Percentiles rank a stretch among this genome's conserved stretches.
These are phyloP conservation scores for Heterochromis multidens DNA, from an alignment of 2,113 vertebrate species.

Conservation along the genomic window DNA sequence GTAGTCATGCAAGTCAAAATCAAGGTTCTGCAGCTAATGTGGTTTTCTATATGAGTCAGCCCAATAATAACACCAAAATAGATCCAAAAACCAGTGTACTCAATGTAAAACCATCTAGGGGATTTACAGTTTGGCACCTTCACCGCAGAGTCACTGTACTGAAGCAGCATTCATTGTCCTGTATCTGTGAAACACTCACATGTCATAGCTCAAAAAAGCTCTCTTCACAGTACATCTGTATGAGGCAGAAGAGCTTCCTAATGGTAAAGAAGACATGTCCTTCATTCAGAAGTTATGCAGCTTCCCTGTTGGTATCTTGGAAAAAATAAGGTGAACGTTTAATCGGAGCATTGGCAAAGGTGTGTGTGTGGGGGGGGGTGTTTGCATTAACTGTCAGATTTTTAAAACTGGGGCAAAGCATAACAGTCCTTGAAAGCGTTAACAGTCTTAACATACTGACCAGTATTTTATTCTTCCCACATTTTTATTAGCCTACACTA, in stretches of 20 bases:
- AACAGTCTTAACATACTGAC: conserved; percentile 7
- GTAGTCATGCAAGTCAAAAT: neutral
- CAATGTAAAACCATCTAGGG: neutral
- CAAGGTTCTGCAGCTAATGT: neutral
- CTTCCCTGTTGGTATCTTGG: neutral
- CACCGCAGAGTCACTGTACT: neutral
- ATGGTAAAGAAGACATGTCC: neutral
- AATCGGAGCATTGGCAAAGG: conserved; percentile 21
- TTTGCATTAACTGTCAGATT: no score
- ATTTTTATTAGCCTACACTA: conserved; percentile 5
- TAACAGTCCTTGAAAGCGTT: neutral
- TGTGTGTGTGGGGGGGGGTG: no score
- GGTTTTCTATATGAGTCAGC: neutral
- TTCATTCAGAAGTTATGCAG: neutral
- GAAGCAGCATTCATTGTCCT: neutral
- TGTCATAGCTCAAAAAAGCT: conserved; percentile 1
- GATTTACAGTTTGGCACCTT: neutral
- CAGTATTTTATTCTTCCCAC: neutral
- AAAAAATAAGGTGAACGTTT: neutral
- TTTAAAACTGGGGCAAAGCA: neutral
- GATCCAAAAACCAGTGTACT: neutral
- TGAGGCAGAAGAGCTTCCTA: neutral
- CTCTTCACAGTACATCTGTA: neutral
- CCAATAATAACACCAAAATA: neutral
- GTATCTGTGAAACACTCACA: conserved; percentile 11